A percentile compares a stretch with the other conserved stretches of the same genome.
Evolutionary conservation across 2,113 vertebrate species (phyloP).

Genomic region (Guaruba guarouba): DNA sequence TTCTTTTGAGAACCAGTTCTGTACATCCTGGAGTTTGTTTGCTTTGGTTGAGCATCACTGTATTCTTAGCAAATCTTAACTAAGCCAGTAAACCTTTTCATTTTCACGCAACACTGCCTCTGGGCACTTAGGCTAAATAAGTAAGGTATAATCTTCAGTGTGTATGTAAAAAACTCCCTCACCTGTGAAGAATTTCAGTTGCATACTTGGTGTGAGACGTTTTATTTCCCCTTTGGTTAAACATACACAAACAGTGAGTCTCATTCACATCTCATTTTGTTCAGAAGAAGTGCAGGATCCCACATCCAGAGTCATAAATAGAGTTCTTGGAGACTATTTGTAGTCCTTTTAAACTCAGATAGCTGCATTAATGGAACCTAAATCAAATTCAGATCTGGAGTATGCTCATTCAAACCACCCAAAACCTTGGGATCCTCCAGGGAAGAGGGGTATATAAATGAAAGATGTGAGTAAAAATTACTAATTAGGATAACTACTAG

Average conservation of each 20-base stretch:
- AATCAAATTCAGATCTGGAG: neutral
- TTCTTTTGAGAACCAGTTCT: neutral
- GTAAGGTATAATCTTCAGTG: neutral
- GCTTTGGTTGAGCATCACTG: neutral
- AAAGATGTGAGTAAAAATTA: neutral
- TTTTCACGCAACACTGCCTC: slow-evolving; percentile 1
- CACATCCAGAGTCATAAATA: accelerated
- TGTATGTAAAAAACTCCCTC: neutral
- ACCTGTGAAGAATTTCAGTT: neutral
- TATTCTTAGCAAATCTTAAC: neutral
- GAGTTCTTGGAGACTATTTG: neutral
- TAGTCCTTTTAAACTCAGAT: neutral
- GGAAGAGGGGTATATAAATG: neutral
- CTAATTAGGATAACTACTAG: neutral
- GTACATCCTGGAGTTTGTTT: neutral
- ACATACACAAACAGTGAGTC: neutral
- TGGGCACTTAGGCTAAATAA: neutral
- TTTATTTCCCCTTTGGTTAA: slow-evolving; percentile 4
- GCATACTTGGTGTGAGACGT: neutral
- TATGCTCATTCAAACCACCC: neutral
- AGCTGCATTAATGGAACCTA: neutral
- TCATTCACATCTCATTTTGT: neutral
- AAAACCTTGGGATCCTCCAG: neutral
- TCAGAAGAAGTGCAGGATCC: neutral
- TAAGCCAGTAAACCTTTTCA: neutral